A percentile compares a stretch with the other conserved stretches of the same genome.
These are phyloP conservation scores for Cepaea nemoralis DNA, from an alignment of 1,140 invertebrate genomes.

Conservation along the genomic window DNA sequence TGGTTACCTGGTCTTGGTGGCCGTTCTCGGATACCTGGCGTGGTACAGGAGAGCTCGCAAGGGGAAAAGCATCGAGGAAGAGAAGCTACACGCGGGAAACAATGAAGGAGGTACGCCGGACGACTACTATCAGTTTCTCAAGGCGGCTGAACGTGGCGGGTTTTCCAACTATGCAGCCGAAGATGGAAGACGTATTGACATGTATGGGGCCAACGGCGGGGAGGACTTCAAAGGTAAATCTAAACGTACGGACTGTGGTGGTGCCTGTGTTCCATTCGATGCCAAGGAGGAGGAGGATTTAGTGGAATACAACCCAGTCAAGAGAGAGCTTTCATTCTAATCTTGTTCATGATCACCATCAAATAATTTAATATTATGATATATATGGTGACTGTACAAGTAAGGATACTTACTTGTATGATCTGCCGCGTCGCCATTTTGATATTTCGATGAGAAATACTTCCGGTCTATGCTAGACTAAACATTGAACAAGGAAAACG, in stretches of 20 bases:
- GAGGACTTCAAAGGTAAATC: not conserved
- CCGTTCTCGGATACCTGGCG: not conserved
- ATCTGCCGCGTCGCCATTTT: no score
- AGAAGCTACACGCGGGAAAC: not conserved
- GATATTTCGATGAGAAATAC: no score
- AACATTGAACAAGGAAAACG: no score
- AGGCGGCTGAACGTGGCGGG: not conserved
- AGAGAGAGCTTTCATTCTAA: conserved; percentile 20
- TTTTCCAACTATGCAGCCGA: not conserved
- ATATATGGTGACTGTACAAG: no score
- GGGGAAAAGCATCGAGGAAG: not conserved
- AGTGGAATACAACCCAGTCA: not conserved
- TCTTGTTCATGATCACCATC: not conserved
- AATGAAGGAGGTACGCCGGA: not conserved
- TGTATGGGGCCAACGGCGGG: not conserved
- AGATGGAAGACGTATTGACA: no score
- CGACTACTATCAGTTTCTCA: not conserved
- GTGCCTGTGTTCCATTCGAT: not conserved
- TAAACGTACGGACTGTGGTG: not conserved
- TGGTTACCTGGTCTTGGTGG: not conserved
- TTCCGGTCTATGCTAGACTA: no score
- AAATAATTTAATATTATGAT: not conserved
- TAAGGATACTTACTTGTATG: no score
- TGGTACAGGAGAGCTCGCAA: conserved; percentile 5
- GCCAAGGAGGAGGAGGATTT: conserved; percentile 9